Conservation (phyloP, 2,888 invertebrate genomes). For the Xanthorhoe designata region DNA sequence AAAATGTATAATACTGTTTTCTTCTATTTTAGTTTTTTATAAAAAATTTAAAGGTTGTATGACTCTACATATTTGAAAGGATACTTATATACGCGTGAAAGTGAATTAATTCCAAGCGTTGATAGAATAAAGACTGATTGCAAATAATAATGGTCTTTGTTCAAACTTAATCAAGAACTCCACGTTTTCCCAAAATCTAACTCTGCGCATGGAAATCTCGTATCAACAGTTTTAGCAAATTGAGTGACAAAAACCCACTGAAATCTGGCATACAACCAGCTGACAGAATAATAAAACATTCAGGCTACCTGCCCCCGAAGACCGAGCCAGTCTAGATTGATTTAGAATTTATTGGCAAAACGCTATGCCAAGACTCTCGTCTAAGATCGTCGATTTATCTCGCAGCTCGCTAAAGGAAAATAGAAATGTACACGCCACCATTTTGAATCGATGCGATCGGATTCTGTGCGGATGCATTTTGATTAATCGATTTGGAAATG, state of each 20-base stretch:
- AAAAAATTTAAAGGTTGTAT: too few species aligned
- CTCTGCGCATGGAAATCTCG: not conserved
- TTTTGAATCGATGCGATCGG: slow-evolving; percentile 39
- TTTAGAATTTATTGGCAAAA: slow-evolving; percentile 77
- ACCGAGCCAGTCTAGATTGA: slow-evolving; percentile 64
- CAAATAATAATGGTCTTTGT: not conserved
- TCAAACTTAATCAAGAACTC: not conserved
- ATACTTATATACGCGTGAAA: too few species aligned
- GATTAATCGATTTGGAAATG: slow-evolving; percentile 37
- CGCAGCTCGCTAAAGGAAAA: slow-evolving; percentile 41
- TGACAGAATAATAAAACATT: slow-evolving; percentile 32
- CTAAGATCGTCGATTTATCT: slow-evolving; percentile 75
- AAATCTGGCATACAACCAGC: slow-evolving; percentile 28
- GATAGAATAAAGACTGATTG: too few species aligned
- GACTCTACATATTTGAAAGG: too few species aligned
- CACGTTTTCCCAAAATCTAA: not conserved
- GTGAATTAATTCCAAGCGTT: too few species aligned
- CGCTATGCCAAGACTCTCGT: slow-evolving; percentile 66
- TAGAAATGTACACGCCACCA: slow-evolving; percentile 43
- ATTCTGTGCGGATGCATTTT: slow-evolving; percentile 42
- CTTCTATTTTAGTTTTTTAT: too few species aligned
- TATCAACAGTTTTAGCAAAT: slow-evolving; percentile 10
- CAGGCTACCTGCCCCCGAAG: slow-evolving; percentile 37
- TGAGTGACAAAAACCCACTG: slow-evolving; percentile 5
- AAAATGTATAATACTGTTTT: too few species aligned